Evolutionary conservation across 2,113 vertebrate genomes (phyloP).

Genomic region (Hippocampus mohnikei): DNA sequence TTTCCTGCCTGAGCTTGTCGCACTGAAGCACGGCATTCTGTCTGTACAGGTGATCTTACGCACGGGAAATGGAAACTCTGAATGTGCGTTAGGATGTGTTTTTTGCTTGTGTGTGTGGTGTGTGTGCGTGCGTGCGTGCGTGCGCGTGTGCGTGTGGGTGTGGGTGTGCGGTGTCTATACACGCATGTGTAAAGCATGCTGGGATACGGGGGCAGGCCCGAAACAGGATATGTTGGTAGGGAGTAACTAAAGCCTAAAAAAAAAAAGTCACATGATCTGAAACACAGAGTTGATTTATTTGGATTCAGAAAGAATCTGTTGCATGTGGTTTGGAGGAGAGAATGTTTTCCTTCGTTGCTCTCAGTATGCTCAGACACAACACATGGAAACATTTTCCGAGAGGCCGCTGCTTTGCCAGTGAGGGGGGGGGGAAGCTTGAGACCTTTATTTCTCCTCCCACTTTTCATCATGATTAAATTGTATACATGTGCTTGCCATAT

Average conservation of each 20-base stretch:
- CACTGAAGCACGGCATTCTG: conserved; percentile 59
- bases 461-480: conserved; percentile 61
- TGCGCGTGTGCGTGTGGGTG: neutral
- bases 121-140: neutral
- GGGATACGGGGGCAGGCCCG: conserved; percentile 17
- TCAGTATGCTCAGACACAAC: conserved; percentile 66
- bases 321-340: conserved; percentile 71
- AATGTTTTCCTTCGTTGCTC: conserved; percentile 68
- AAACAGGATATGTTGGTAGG: conserved; percentile 65
- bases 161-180: neutral
- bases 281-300: conserved; percentile 70
- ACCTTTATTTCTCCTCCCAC: conserved; percentile 65
- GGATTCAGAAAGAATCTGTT: conserved; percentile 70
- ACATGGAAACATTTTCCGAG: conserved; percentile 74
- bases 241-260: conserved; percentile 69
- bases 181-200: conserved; percentile 12
- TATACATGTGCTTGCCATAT: conserved; percentile 68
- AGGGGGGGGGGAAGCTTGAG: conserved; percentile 37
- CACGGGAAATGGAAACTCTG: conserved; percentile 72
- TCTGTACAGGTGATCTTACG: conserved; percentile 71
- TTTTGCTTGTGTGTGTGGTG: conserved; percentile 12
- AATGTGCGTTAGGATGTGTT: conserved; percentile 33
- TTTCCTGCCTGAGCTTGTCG: conserved; percentile 68
- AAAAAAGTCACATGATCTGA: conserved; percentile 71
- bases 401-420: conserved; percentile 60